A percentile compares a stretch with the other conserved stretches of the same genome.
phyloP scores from a whole-genome alignment of 2,797 vertebrate genomes.

The Sciaenops ocellatus region DNA sequence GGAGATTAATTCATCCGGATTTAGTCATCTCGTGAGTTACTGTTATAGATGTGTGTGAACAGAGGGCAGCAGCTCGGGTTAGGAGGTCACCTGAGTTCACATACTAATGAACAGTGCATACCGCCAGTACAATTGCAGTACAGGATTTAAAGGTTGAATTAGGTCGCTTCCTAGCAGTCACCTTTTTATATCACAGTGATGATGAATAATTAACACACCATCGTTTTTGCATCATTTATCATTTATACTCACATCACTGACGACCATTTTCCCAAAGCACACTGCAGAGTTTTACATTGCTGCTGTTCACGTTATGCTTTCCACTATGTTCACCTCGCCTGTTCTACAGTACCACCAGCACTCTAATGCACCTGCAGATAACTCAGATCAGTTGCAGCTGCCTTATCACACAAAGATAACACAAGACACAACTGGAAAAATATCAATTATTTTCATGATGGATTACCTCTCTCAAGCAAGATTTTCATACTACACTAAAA shows the following conservation, averaged over 20 bases:
- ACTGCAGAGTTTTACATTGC: not conserved
- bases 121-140: not conserved
- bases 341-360: not conserved
- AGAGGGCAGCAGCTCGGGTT: slow-evolving; percentile 22
- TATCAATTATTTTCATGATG: not conserved
- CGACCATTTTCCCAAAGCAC: slow-evolving; percentile 5
- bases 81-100: slow-evolving; percentile 16
- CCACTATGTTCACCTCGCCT: not conserved
- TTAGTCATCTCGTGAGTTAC: slow-evolving; percentile 24
- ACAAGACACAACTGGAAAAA: not conserved
- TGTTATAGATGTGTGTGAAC: slow-evolving; percentile 25
- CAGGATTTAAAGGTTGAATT: not conserved
- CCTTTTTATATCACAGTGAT: not conserved
- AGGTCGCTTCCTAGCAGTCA: not conserved
- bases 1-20: slow-evolving; percentile 49
- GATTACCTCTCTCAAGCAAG: not conserved
- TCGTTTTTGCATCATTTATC: slow-evolving; percentile 12
- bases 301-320: not conserved
- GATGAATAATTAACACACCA: slow-evolving; percentile 26
- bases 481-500: no score
- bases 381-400: not conserved
- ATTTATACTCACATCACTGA: slow-evolving; percentile 17
- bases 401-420: not conserved
- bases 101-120: not conserved
- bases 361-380: no score